A percentile compares a stretch with the other conserved stretches of the same genome.
These are phyloP conservation scores for Cacoxenus indagator DNA, from an alignment of 2,888 invertebrate genomes.

Conservation along the genomic window DNA sequence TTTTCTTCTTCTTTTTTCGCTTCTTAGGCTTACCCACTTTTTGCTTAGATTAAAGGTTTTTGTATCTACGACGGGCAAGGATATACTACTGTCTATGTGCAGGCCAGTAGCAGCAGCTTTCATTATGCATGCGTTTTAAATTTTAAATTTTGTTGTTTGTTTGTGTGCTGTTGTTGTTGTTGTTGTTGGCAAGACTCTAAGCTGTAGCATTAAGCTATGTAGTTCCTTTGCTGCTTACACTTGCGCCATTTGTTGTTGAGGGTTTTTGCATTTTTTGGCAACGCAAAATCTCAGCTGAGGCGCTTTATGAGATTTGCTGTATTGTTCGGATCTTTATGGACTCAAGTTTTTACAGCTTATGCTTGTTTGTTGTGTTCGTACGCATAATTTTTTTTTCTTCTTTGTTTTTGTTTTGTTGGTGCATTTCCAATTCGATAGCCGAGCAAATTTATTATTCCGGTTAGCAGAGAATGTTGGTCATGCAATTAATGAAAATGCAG, in stretches of 20 bases:
- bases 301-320: conserved; percentile 55
- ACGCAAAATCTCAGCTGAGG: conserved; percentile 41
- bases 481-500: no score
- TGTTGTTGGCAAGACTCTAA: background rate
- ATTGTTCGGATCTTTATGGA: conserved; percentile 54
- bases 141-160: conserved; percentile 46
- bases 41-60: conserved; percentile 12
- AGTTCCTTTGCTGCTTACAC: background rate
- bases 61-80: background rate
- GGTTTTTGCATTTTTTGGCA: background rate
- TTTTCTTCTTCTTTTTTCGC: background rate
- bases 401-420: no score
- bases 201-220: background rate
- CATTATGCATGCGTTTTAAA: conserved; percentile 59
- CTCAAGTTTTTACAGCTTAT: background rate
- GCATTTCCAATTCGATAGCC: no score
- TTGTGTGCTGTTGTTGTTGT: background rate
- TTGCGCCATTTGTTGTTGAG: background rate
- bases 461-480: no score
- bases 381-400: no score
- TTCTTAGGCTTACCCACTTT: background rate
- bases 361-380: background rate
- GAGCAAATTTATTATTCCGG: no score
- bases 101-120: conserved; percentile 40
- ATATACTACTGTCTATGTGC: background rate